A percentile compares a stretch with the other conserved stretches of the same genome.
phyloP scores from a whole-genome alignment of 2,113 vertebrate genomes.

The Hydrochoerus hydrochaeris region DNA sequence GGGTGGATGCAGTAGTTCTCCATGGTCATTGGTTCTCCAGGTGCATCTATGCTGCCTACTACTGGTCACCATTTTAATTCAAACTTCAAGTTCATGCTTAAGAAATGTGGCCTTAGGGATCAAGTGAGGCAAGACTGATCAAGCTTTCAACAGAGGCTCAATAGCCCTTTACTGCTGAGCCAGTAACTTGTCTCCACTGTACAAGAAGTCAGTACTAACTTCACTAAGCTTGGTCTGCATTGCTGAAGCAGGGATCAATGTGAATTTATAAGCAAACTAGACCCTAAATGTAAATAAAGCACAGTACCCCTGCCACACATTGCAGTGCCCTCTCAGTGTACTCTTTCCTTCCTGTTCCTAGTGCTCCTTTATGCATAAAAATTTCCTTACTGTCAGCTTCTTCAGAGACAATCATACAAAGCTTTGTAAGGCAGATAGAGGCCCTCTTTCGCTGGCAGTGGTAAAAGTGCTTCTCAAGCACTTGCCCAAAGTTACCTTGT shows the following conservation, averaged over 20 bases:
- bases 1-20: not conserved
- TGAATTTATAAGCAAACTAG: constrained; percentile 24
- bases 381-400: not conserved
- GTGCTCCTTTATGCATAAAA: not conserved
- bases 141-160: constrained; percentile 6
- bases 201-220: not conserved
- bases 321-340: not conserved
- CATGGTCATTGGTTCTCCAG: not conserved
- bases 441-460: not conserved
- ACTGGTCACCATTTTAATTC: constrained; percentile 20
- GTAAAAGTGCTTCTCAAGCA: not conserved
- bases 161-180: not conserved
- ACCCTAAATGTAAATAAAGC: not conserved
- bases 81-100: constrained; percentile 36
- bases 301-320: not conserved
- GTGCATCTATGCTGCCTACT: not conserved
- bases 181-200: not conserved
- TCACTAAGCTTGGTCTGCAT: not conserved
- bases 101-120: not conserved
- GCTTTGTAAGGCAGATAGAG: not conserved
- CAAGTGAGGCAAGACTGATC: not conserved
- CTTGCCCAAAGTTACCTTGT: constrained; percentile 15
- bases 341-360: not conserved
- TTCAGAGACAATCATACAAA: not conserved
- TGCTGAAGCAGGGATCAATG: not conserved